Evolutionary conservation across 2,888 invertebrate species (phyloP), one percentile per base, ranked within the genome.

Genomic region (Lypha dubia): DNA sequence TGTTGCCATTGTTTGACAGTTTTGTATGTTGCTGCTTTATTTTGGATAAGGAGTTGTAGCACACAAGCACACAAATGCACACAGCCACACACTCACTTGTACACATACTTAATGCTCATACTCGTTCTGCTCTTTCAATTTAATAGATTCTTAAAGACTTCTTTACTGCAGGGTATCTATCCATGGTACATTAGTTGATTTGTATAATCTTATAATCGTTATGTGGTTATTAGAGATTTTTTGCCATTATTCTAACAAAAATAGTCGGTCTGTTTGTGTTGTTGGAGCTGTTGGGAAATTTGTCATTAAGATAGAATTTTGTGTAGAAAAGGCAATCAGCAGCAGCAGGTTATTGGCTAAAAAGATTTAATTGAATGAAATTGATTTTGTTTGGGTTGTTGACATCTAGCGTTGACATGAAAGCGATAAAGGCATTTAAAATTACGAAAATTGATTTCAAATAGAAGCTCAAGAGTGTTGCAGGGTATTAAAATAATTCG

Each of bases 161-260:
- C 44, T 63, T 63, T 51, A 70, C 81, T 81, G 68, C 58, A 77
- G 81, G 84, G 77, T 84, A 84, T 81, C 81, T 84, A 84, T 81
- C 81, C 74, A 79, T 81, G 84, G 24, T 70, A 84, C 81, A 84
- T 84, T 84, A 84, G 77, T 81, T 81, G 81, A 84, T 84, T 84
- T 84, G 70, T 84, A 81, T 84, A 84, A 84, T 84, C 84, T 84
- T 81, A 84, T 84, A 84, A 84, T 84, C 84, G 81, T 84, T 84
- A 79, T 84, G 84, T 81, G 84, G 84, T 81, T 81, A 79, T 81
- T 79, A 81, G 74, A 81, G 84, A 84, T 81, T 84, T 84, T 24
- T 51, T 1, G 6, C 28, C 41, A n/a, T 68, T 68, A 20, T 53
- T 71, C 56, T n/a, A 17, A 65, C 28, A 44, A 67, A 77, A 71